phyloP scores from a whole-genome alignment of 2,113 vertebrate genomes.

The Apaloderma vittatum region DNA sequence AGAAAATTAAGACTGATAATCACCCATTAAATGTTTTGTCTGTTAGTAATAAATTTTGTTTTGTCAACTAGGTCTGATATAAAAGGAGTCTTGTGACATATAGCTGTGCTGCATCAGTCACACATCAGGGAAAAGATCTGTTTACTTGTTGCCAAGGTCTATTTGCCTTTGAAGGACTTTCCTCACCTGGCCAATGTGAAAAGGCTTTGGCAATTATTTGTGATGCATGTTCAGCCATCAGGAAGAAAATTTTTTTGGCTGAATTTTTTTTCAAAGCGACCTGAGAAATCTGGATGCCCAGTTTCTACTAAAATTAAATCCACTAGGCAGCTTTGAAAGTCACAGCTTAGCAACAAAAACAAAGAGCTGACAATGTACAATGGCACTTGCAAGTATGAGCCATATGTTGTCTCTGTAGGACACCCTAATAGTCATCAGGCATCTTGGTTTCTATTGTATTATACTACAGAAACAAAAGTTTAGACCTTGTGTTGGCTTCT shows the following conservation, averaged over 20 bases:
- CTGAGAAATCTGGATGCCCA: neutral
- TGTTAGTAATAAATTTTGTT: neutral
- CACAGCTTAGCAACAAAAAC: neutral
- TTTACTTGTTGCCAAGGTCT: neutral
- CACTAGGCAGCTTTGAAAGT: neutral
- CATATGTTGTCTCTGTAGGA: slow-evolving; percentile 15
- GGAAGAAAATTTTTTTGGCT: neutral
- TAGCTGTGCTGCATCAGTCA: neutral
- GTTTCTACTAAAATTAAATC: slow-evolving; percentile 27
- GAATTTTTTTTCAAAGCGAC: neutral
- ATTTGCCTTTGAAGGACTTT: neutral
- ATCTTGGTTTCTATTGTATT: neutral
- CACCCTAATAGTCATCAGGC: neutral
- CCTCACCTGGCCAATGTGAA: neutral
- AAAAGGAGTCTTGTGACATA: neutral
- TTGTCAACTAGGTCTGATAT: neutral
- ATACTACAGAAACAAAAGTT: neutral
- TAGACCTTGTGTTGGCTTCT: neutral
- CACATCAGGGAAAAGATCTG: neutral
- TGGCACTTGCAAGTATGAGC: neutral
- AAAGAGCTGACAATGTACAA: neutral
- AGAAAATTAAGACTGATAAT: neutral
- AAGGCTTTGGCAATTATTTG: neutral
- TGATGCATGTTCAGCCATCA: neutral
- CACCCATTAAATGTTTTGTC: neutral